Evolutionary conservation across 2,888 invertebrate genomes (phyloP), one percentile per base, ranked within the genome.

Genomic region (Euplexia lucipara): DNA sequence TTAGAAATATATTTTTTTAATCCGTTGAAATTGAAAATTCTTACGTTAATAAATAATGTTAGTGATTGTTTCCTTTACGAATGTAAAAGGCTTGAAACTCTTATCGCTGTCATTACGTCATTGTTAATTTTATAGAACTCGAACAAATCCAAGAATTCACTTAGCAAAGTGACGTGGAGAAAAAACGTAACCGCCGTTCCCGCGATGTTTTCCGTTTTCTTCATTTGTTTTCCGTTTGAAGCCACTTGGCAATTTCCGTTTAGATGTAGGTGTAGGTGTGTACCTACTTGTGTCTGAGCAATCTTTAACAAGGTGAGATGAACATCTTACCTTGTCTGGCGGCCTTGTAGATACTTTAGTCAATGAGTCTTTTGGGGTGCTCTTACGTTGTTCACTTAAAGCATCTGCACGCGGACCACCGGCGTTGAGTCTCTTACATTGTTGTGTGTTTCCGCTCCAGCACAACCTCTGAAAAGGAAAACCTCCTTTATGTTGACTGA

Each of bases 31-130:
- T 35, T 9, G n/a, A 53, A 67, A 47, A 32, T 49, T 44, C 20
- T 39, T 35, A 12, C 16, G 26, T 66, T 26, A 26, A 26, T 26
- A 5, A 30, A 53, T 35, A 39, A 22, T 45, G 16, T 51, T 48
- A 69, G 10, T 56, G 75, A 69, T 51, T 56, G 39, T 30, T 75
- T 75, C 69, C n/a, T 42, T 51, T 16, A 5, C 5, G 5, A 37
- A 42, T 30, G 34, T 44, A 30, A 56, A 74, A 67, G 2, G 34
- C 37, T 14, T 9, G 9, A 44, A 26, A 18, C 44, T 37, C 18
- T 74, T 69, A 74, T 68, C 56, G 56, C 26, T 30, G 20, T 9
- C 39, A 42, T 51, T n/a, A 75, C 49, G 44, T 69, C 42, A 56
- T 32, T 14, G 6, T 67, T 39, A 39, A 54, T 42, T 34, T 37